A percentile compares a stretch with the other conserved stretches of the same genome.
Conservation (phyloP, 2,113 vertebrate species). For the Apus apus region DNA sequence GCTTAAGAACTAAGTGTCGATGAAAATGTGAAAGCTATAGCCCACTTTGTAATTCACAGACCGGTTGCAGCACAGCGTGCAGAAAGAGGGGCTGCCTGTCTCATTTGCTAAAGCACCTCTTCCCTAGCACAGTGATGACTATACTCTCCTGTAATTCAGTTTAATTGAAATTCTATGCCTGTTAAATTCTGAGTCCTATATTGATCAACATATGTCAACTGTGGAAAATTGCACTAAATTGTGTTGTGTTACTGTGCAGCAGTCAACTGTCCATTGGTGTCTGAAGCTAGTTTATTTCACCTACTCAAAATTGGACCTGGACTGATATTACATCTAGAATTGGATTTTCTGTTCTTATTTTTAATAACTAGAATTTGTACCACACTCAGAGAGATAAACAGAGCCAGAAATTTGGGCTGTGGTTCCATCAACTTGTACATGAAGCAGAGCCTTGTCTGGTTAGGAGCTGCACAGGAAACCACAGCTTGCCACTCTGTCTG, state of each 20-base stretch:
- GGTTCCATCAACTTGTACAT: not conserved
- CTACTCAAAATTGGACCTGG: constrained; percentile 40
- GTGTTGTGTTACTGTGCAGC: constrained; percentile 67
- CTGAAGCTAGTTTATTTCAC: constrained; percentile 69
- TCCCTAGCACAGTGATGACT: constrained; percentile 33
- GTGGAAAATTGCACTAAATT: constrained; percentile 77
- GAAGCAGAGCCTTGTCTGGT: not conserved
- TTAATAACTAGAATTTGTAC: constrained; percentile 60
- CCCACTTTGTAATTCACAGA: constrained; percentile 30
- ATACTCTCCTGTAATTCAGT: constrained; percentile 69
- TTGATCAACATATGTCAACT: constrained; percentile 77
- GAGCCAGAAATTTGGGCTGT: not conserved
- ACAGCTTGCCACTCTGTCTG: not conserved
- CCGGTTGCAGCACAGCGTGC: constrained; percentile 24
- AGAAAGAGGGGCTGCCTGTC: constrained; percentile 6
- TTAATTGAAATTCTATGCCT: constrained; percentile 78
- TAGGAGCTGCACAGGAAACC: not conserved
- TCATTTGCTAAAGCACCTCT: constrained; percentile 61
- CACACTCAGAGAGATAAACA: constrained; percentile 32
- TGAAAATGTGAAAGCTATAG: constrained; percentile 30
- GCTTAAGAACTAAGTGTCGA: constrained; percentile 33
- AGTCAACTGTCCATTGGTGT: constrained; percentile 65
- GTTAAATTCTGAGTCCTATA: constrained; percentile 73
- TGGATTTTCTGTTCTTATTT: constrained; percentile 69
- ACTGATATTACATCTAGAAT: constrained; percentile 54